These are phyloP conservation scores for Acromyrmex heyeri DNA, from an alignment of 1,140 invertebrate species.

Conservation along the genomic window DNA sequence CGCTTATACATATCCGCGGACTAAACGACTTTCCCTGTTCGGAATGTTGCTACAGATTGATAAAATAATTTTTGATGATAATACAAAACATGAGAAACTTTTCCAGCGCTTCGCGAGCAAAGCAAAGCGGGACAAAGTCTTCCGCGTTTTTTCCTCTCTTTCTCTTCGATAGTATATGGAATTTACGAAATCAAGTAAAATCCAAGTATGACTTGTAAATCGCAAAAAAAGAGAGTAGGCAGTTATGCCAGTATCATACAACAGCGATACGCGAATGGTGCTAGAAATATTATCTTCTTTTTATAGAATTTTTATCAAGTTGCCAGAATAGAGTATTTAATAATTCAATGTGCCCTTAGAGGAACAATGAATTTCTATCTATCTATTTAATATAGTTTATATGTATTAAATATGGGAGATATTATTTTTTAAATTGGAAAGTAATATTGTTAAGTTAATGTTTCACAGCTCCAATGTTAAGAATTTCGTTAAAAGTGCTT, in stretches of 20 bases:
- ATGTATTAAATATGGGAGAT: conserved; percentile 39
- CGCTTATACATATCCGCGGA: conserved; percentile 64
- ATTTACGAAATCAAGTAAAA: conserved; percentile 58
- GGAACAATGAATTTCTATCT: conserved; percentile 11
- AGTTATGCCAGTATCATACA: conserved; percentile 44
- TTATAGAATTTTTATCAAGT: conserved; percentile 77
- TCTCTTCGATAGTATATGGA: conserved; percentile 50
- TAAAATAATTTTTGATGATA: conserved; percentile 38
- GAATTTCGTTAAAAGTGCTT: conserved; percentile 26
- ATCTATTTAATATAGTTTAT: conserved; percentile 29
- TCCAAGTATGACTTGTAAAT: conserved; percentile 50
- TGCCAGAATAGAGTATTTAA: conserved; percentile 75
- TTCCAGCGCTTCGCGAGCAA: conserved; percentile 53
- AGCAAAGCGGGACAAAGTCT: conserved; percentile 67
- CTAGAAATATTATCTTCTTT: conserved; percentile 71
- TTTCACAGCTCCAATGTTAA: conserved; percentile 1
- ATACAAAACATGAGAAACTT: conserved; percentile 53
- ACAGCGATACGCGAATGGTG: conserved; percentile 66
- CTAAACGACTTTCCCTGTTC: conserved; percentile 62
- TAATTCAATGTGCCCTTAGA: conserved; percentile 69
- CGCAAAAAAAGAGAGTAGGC: conserved; percentile 28
- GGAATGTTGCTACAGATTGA: conserved; percentile 69
- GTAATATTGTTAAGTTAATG: conserved; percentile 31
- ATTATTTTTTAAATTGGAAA: conserved; percentile 23
- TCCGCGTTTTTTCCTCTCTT: conserved; percentile 49